Percentiles rank a stretch among this genome's conserved stretches.
These are phyloP conservation scores for Drosophila atripex DNA, from an alignment of 2,888 invertebrate species.

Conservation along the genomic window DNA sequence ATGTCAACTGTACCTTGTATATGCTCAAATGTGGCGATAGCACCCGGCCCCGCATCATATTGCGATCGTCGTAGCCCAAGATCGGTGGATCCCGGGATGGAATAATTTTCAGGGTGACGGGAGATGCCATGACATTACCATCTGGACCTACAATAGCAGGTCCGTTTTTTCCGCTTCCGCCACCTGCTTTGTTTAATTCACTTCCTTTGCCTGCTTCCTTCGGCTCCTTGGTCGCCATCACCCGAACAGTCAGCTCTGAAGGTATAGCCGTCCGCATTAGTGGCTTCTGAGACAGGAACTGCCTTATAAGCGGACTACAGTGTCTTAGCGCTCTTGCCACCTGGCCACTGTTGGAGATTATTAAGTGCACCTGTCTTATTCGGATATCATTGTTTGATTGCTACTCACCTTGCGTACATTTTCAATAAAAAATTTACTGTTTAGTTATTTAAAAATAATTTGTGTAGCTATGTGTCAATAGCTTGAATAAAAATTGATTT, in stretches of 20 bases:
- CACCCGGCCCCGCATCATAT: conserved; percentile 41
- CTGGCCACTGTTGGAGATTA: conserved; percentile 1
- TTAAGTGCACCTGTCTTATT: background rate
- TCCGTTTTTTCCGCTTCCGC: conserved; percentile 2
- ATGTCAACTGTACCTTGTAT: conserved; percentile 59
- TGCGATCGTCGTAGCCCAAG: conserved; percentile 49
- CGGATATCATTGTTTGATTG: background rate
- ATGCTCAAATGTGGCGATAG: conserved; percentile 59
- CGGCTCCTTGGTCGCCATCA: background rate
- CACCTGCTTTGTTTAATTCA: background rate
- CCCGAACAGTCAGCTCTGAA: background rate
- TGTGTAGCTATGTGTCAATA: background rate
- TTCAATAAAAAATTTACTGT: conserved; percentile 1
- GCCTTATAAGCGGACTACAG: conserved; percentile 10
- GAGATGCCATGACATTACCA: conserved; percentile 5
- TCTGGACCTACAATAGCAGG: conserved; percentile 12
- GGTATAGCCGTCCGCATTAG: background rate
- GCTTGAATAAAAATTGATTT: background rate
- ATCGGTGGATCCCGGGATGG: conserved; percentile 2
- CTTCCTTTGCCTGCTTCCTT: conserved; percentile 4
- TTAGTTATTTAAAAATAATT: background rate
- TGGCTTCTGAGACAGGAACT: conserved; percentile 2
- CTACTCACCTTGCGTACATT: conserved; percentile 26
- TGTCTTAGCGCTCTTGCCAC: conserved; percentile 1
- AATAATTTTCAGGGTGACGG: conserved; percentile 46